Base-by-base conservation (phyloP, 2,113 vertebrate species). In the Raja brachyura region DNA sequence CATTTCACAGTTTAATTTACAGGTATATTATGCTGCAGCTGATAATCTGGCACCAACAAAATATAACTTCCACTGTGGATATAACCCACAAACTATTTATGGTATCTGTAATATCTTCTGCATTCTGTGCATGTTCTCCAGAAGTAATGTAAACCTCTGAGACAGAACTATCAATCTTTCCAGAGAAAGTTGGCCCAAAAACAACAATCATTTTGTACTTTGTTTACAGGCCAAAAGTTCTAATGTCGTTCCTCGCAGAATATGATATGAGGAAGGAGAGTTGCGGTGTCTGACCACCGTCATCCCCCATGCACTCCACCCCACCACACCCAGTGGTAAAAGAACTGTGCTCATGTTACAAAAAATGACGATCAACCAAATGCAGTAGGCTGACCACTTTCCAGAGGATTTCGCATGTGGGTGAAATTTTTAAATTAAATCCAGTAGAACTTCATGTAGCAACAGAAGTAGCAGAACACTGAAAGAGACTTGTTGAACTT, bases 171-270 rank as follows among this genome's bases (percentile, higher is more conserved):
- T 92, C 33, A 92, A 70, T 73, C 39, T 74, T 73, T 92, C 90
- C 39, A 28, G 66, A 28, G 90, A 92, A 92, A 54, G 39, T 28
- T 92, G 90, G 90, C 90, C 73, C 8, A 48, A 48, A 92, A 73
- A 73, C 83, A 74, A 14, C 33, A 70, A 92, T 92, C 70, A 92
- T n/a, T 86, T 33, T 92, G 66, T 48, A 39, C 70, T 48, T 92
- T 92, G 33, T 70, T 74, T 73, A 11, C 25, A 11, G 25, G 90
- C 90, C 90, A 74, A 92, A 92, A 22, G 25, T 22, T 74, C 66
- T 39, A 63, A 90, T 70, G 66, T 70, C 61, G 11, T 70, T 13
- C 68, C 22, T 92, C 66, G 20, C 22, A 73, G 66, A 54, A 28
- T 54, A 10, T 39, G 20, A 13, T 5, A 28, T 31, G 73, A 28